Percentiles rank a stretch among this genome's conserved stretches.
phyloP scores from a whole-genome alignment of 2,888 invertebrate species.

The Ypsolopha sequella region DNA sequence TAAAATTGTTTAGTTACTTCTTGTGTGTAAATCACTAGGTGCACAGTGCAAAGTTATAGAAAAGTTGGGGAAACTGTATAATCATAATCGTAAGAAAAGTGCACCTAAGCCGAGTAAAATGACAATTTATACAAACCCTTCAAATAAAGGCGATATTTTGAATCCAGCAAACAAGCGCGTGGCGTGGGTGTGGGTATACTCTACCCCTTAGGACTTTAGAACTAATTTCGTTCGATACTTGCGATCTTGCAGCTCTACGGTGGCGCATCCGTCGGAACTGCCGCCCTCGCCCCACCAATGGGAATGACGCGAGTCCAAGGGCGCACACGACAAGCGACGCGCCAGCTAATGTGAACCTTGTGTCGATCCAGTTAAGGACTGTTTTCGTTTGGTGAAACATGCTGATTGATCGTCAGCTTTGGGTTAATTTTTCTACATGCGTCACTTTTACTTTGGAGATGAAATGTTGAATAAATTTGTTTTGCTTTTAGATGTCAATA shows the following conservation, averaged over 20 bases:
- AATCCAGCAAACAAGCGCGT: slow-evolving; percentile 17
- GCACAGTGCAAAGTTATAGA: too few species aligned
- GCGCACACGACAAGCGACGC: slow-evolving; percentile 39
- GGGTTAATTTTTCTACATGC: too few species aligned
- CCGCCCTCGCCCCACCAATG: slow-evolving; percentile 99
- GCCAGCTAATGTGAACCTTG: slow-evolving; percentile 30
- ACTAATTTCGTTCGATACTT: background rate
- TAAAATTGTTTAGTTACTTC: too few species aligned
- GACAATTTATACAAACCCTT: too few species aligned
- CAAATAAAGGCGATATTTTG: background rate
- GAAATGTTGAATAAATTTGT: slow-evolving; percentile 4
- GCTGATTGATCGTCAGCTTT: too few species aligned
- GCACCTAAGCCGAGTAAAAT: too few species aligned
- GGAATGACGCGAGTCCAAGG: slow-evolving; percentile 82
- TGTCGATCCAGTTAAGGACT: slow-evolving; percentile 25
- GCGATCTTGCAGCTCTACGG: slow-evolving; percentile 86
- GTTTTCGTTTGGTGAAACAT: background rate
- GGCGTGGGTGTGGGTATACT: slow-evolving; percentile 25
- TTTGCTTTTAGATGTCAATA: slow-evolving; percentile 11
- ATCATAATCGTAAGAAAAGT: too few species aligned
- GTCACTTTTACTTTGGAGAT: background rate
- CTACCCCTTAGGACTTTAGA: background rate
- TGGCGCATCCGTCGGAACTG: slow-evolving; percentile 97
- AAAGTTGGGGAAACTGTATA: too few species aligned
- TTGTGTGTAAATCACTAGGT: too few species aligned